Evolutionary conservation across 2,113 vertebrate species (phyloP).

Genomic region (Tychaedon coryphoeus): DNA sequence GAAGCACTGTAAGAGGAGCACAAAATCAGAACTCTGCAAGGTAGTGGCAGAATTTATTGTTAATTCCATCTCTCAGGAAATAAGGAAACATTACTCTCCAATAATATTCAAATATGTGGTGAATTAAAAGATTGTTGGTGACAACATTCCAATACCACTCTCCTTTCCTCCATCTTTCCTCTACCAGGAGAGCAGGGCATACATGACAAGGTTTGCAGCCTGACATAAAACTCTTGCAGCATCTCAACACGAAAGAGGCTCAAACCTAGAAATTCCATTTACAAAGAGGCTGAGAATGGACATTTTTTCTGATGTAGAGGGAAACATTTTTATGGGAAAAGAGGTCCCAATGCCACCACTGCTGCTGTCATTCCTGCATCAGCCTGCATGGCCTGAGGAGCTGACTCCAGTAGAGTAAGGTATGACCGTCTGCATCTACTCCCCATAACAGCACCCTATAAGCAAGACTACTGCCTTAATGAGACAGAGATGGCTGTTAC

Average conservation of each 20-base stretch:
- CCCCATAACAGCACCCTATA: rapidly evolving
- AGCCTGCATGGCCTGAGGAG: background rate
- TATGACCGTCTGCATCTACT: background rate
- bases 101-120: background rate
- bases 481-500: background rate
- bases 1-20: background rate
- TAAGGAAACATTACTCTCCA: background rate
- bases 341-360: background rate
- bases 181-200: background rate
- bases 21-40: background rate
- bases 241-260: background rate
- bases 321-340: background rate
- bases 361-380: background rate
- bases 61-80: background rate
- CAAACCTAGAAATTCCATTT: background rate
- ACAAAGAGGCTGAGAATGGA: background rate
- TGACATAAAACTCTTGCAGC: background rate
- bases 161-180: background rate
- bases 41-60: background rate
- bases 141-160: background rate
- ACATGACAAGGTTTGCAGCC: background rate
- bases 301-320: background rate
- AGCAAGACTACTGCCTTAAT: background rate
- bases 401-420: background rate
- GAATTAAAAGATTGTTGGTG: slow-evolving; percentile 1